Evolutionary conservation across 2,113 vertebrate genomes (phyloP).

Genomic region (Rhea americana): DNA sequence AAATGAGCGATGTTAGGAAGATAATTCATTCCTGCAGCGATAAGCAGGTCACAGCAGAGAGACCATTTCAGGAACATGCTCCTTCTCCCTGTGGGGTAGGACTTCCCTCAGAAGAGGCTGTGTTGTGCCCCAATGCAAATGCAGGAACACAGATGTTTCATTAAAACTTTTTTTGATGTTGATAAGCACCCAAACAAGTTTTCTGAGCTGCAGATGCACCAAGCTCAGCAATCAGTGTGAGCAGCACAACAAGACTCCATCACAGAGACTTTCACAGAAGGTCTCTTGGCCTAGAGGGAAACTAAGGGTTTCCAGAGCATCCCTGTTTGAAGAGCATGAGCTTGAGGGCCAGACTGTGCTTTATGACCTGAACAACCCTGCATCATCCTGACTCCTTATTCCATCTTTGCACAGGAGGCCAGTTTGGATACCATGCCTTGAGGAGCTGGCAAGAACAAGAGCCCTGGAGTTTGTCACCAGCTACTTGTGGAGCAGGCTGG

Average conservation of each 20-base stretch:
- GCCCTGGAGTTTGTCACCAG: not conserved
- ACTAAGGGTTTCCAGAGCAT: not conserved
- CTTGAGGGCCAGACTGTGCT: not conserved
- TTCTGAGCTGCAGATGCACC: not conserved
- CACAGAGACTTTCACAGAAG: not conserved
- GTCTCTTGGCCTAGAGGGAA: not conserved
- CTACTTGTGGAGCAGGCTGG: not conserved
- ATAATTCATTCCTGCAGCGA: slow-evolving; percentile 44
- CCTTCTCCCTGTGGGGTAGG: not conserved
- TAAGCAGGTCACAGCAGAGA: slow-evolving; percentile 19
- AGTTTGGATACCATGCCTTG: not conserved
- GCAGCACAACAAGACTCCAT: not conserved
- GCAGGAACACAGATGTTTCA: not conserved
- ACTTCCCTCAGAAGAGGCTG: not conserved
- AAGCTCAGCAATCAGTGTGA: not conserved
- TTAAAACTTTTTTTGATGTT: not conserved
- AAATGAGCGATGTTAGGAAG: slow-evolving; percentile 57
- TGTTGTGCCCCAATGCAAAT: not conserved
- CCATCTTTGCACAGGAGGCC: not conserved
- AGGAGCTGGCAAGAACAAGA: not conserved
- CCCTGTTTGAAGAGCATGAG: not conserved
- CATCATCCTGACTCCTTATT: not conserved
- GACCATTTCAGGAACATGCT: not conserved
- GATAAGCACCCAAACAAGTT: not conserved
- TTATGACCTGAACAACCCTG: not conserved